These are phyloP conservation scores for Cepaea nemoralis DNA, from an alignment of 1,140 invertebrate genomes.

Conservation along the genomic window DNA sequence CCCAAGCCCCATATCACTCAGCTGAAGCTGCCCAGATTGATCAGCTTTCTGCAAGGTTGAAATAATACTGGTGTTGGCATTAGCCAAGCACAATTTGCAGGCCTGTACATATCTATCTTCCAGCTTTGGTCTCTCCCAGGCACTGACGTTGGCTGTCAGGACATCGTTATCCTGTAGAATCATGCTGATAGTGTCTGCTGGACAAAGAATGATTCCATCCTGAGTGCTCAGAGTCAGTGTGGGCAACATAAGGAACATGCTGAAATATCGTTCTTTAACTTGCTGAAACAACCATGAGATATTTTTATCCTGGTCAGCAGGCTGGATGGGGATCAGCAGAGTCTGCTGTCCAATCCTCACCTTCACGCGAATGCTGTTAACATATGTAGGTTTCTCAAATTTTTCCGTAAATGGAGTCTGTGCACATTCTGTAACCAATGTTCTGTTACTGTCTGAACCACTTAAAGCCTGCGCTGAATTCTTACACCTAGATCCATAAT, in stretches of 20 bases:
- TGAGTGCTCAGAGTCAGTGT: conserved; percentile 22
- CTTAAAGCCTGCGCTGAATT: background rate
- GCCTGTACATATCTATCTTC: conserved; percentile 25
- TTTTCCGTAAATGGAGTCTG: background rate
- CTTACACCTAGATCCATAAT: background rate
- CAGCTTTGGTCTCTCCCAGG: conserved; percentile 28
- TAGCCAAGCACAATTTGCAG: conserved; percentile 15
- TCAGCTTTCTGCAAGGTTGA: background rate
- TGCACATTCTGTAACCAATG: background rate
- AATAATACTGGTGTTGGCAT: background rate
- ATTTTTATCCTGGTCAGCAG: conserved; percentile 13
- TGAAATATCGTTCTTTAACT: conserved; percentile 32
- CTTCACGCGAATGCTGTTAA: conserved; percentile 19
- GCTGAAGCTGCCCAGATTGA: background rate
- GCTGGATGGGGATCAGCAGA: conserved; percentile 29
- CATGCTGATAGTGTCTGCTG: conserved; percentile 5
- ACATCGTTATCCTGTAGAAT: background rate
- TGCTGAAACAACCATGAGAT: conserved; percentile 29
- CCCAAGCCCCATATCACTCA: conserved; percentile 19
- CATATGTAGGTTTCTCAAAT: conserved; percentile 8
- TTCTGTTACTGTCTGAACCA: background rate
- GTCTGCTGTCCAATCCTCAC: conserved; percentile 23
- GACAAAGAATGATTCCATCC: conserved; percentile 29
- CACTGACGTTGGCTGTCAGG: conserved; percentile 19
- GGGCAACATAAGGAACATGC: conserved; percentile 25